Evolutionary conservation across 2,888 invertebrate genomes (phyloP).

Genomic region (Leucozona laternaria): DNA sequence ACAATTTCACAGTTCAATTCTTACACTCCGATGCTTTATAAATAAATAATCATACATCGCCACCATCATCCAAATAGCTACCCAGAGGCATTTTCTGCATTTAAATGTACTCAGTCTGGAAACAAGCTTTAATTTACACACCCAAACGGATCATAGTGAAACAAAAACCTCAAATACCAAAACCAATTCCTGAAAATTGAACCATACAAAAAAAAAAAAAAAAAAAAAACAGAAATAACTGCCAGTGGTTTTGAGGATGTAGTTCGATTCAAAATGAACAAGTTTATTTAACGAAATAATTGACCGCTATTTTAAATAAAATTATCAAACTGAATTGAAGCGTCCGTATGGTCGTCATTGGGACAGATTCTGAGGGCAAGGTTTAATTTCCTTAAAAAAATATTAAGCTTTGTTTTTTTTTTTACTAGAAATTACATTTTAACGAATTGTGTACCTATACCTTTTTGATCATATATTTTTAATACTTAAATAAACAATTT

Average conservation of each 20-base stretch:
- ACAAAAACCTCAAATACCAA: conserved; percentile 39
- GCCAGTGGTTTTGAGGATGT: not conserved
- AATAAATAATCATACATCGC: conserved; percentile 62
- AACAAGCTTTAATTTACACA: conserved; percentile 25
- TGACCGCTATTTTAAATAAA: conserved; percentile 60
- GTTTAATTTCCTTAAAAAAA: not conserved
- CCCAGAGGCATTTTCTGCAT: conserved; percentile 6
- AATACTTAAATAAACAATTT: no score
- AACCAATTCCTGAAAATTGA: conserved; percentile 4
- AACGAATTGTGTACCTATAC: not conserved
- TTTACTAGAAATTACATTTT: not conserved
- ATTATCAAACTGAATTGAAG: conserved; percentile 50
- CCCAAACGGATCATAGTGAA: conserved; percentile 19
- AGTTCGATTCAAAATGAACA: conserved; percentile 19
- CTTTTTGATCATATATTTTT: no score
- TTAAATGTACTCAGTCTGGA: conserved; percentile 1
- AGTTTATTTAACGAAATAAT: conserved; percentile 64
- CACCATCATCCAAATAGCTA: conserved; percentile 42
- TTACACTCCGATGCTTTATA: conserved; percentile 44
- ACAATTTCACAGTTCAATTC: conserved; percentile 35
- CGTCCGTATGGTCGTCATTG: not conserved
- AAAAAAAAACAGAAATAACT: not conserved
- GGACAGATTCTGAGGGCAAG: not conserved
- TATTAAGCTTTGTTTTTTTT: not conserved
- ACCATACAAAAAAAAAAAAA: not conserved